Conservation (phyloP, 2,113 vertebrate species). For the Epinephelus fuscoguttatus region DNA sequence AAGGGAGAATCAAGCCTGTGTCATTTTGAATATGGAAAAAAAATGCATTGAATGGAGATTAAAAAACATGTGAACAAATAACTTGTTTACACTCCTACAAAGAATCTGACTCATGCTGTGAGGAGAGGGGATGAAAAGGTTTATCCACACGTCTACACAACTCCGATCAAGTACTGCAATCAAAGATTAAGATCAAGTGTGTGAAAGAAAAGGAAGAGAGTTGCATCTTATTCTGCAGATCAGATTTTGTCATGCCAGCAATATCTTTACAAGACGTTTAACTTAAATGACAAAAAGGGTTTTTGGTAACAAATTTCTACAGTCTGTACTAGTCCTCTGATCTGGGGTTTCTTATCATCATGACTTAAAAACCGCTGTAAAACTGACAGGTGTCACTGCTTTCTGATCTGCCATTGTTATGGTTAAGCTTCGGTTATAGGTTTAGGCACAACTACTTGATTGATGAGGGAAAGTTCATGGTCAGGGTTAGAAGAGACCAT, state of each 20-base stretch:
- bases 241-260: not conserved
- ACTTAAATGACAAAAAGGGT: not conserved
- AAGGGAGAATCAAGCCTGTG: not conserved
- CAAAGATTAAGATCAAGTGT: constrained; percentile 19
- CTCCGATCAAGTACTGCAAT: constrained; percentile 2
- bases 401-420: no score
- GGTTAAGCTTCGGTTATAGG: no score
- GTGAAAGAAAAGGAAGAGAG: not conserved
- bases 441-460: no score
- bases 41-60: not conserved
- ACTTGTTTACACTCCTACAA: constrained; percentile 34
- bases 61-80: constrained; percentile 6
- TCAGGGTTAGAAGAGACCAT: no score
- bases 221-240: not conserved
- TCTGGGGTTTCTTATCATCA: not conserved
- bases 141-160: not conserved
- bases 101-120: constrained; percentile 1
- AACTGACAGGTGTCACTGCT: no score
- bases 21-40: not conserved
- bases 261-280: not conserved
- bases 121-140: constrained; percentile 5
- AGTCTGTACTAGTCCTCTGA: not conserved
- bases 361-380: not conserved
- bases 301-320: not conserved
- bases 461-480: no score